Evolutionary conservation across 2,888 invertebrate species (phyloP), one percentile per base, ranked within the genome.

Genomic region (Ophraella communa): DNA sequence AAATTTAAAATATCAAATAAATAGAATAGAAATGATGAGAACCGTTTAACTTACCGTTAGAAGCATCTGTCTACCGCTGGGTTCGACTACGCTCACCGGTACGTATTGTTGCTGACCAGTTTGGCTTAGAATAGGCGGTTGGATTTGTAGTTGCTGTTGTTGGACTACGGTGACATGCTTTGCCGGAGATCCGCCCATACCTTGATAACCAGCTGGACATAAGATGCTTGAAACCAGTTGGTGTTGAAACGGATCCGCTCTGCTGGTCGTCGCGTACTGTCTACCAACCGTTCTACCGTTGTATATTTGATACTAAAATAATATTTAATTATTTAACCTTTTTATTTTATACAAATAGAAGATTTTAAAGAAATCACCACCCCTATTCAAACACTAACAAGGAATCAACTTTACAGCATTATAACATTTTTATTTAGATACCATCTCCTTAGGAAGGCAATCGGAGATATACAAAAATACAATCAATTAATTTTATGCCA

Each of bases 171-270:
- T 89, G 69, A 91, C 88, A 74, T 89, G 89, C 77, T 90, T 88
- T 3, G 89, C 87, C 33, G 90, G 90, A 56, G 90, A 90, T 27
- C 81, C 82, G 59, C 88, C 87, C 84, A 89, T 86, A 20, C 84
- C 85, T 85, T 95, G 95, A 78, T 96, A 94, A 18, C 91, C 90
- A 44, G 93, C 92, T 77, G 95, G 95, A 82, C 96, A 96, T 59
- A 96, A 86, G 77, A 96, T 93, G 52, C 96, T 95, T n/a, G 95
- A 95, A 35, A 96, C 95, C 81, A 96, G 87, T 82, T 95, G 93
- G 77, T 95, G 93, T 76, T 93, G 92, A 86, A 96, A 96, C 49
- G 93, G 91, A 80, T 94, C 94, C 0, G 92, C 90, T 70, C 90
- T 86, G 62, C 88, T 74, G 83, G 85, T 65, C 23, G 78, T 72